Percentiles rank a stretch among this genome's conserved stretches.
Conservation (phyloP, 2,113 vertebrate species). For the Xenus cinereus region DNA sequence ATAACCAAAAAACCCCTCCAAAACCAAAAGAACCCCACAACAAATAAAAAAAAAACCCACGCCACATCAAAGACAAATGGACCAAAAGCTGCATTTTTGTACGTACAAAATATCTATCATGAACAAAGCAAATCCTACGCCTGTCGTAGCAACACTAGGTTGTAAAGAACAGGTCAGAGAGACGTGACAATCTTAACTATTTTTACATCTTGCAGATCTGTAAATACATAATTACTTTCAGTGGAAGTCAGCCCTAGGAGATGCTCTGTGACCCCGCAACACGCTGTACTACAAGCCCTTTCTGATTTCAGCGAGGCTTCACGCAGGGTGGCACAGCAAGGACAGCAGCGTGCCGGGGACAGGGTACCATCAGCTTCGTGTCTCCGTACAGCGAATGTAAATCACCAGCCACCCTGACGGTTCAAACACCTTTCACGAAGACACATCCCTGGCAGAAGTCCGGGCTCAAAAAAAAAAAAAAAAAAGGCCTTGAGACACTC, state of each 20-base stretch:
- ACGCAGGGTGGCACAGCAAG: neutral
- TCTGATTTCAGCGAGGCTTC: neutral
- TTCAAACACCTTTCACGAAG: neutral
- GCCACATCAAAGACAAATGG: neutral
- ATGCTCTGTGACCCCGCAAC: neutral
- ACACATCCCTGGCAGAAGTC: neutral
- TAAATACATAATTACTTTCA: neutral
- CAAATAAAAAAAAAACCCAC: neutral
- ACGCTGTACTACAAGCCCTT: neutral
- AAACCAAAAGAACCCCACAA: too few relatives aligned
- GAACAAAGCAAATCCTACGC: neutral
- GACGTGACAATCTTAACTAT: accelerated
- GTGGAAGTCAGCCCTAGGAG: neutral
- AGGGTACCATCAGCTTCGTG: neutral
- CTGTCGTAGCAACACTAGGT: neutral
- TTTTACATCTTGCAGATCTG: neutral
- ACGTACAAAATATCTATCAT: neutral
- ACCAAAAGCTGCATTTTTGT: neutral
- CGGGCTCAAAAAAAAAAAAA: neutral
- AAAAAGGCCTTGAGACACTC: neutral
- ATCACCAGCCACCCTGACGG: neutral
- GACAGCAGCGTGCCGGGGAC: accelerated
- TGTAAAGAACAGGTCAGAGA: neutral
- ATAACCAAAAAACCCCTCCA: neutral
- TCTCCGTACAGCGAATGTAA: neutral